phyloP scores from a whole-genome alignment of 1,140 invertebrate genomes.

The Papilio machaon region DNA sequence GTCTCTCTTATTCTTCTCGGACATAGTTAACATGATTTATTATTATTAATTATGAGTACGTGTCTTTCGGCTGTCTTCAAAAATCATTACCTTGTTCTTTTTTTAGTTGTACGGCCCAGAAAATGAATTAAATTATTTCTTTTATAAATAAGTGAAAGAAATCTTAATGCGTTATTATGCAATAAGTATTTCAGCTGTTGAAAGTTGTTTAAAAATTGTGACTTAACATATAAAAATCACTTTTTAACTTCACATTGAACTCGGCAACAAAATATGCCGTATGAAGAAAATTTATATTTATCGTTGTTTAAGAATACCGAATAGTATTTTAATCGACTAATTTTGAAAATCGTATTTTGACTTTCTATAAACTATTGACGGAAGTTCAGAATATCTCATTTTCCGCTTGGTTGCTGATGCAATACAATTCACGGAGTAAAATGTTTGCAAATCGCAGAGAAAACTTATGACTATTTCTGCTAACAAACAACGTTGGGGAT shows the following conservation, averaged over 20 bases:
- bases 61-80: background rate
- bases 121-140: background rate
- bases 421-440: slow-evolving; percentile 28
- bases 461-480: background rate
- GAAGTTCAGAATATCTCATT: slow-evolving; percentile 31
- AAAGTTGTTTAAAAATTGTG: background rate
- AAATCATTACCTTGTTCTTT: background rate
- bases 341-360: slow-evolving; percentile 16
- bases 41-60: background rate
- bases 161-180: slow-evolving; percentile 5
- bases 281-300: too few relatives aligned
- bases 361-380: slow-evolving; percentile 32
- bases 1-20: background rate
- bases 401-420: slow-evolving; percentile 21
- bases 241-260: background rate
- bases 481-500: background rate
- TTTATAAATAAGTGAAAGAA: background rate
- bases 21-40: background rate
- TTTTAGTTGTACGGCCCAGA: background rate
- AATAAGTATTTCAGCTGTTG: background rate
- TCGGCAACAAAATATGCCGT: too few relatives aligned
- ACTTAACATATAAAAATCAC: background rate
- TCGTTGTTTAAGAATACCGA: too few relatives aligned
- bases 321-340: background rate
- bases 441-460: slow-evolving; percentile 17